Percentiles rank a stretch among this genome's conserved stretches.
phyloP scores from a whole-genome alignment of 2,888 invertebrate genomes.

The Minunthozetes semirufus region DNA sequence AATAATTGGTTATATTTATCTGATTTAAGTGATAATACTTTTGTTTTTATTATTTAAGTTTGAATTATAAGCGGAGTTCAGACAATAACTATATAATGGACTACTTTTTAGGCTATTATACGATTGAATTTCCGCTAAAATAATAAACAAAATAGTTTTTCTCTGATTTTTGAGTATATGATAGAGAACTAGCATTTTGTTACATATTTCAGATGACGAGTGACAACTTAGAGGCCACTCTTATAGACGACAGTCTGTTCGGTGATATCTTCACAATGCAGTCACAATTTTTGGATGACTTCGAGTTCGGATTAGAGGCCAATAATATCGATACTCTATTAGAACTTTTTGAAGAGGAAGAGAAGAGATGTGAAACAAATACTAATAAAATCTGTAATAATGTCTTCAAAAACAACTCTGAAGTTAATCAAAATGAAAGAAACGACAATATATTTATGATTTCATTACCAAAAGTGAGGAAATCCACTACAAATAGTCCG shows the following conservation, averaged over 20 bases:
- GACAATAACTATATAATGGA: background rate
- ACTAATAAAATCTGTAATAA: background rate
- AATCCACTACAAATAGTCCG: background rate
- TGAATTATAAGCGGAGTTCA: background rate
- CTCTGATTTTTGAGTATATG: background rate
- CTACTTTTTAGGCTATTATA: background rate
- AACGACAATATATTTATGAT: background rate
- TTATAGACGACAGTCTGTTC: constrained; percentile 10
- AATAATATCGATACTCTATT: constrained; percentile 20
- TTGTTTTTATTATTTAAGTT: no score
- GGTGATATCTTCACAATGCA: constrained; percentile 19
- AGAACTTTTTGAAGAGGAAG: constrained; percentile 5
- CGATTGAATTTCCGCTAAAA: constrained; percentile 1
- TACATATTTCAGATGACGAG: constrained; percentile 2
- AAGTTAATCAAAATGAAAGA: background rate
- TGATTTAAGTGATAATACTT: no score
- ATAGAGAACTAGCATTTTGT: constrained; percentile 20
- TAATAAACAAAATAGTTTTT: constrained; percentile 12
- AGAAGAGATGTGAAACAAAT: background rate
- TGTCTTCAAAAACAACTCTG: background rate
- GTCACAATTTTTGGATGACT: constrained; percentile 25
- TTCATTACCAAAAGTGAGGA: constrained; percentile 15
- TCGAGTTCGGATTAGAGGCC: constrained; percentile 25
- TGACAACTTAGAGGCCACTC: constrained; percentile 2
- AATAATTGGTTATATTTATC: no score